Evolutionary conservation across 2,888 invertebrate genomes (phyloP), one percentile per base, ranked within the genome.

Genomic region (Andrena minutula): DNA sequence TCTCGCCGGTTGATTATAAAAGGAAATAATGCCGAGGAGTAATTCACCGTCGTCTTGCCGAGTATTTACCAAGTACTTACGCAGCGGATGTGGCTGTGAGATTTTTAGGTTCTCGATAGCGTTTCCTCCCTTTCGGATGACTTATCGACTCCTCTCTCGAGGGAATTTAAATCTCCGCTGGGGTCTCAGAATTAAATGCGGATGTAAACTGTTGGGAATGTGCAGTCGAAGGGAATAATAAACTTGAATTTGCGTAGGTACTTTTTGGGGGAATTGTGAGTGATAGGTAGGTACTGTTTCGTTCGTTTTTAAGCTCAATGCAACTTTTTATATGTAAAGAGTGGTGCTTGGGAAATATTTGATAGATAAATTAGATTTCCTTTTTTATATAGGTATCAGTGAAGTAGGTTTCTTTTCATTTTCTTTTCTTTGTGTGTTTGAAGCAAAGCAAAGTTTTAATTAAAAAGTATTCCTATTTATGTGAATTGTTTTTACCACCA

Each of bases 151-250:
- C 26, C 35, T 32, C n/a, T 32, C 30, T 2, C 10, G 26, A 12
- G 35, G 35, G 49, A 23, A 66, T 66, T 51, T 49, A 49, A 66
- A 51, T 51, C 51, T 49, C 51, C 5, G 66, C 4, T 30, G 30
- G 6, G n/a, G 35, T 35, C 35, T 61, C 4, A 23, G 35, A 10
- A 23, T 35, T 35, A 20, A 20, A 35, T 61, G 32, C 23, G 20
- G 28, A 0, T 4, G 56, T 26, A 56, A 23, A 20, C 23, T 16
- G 30, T 8, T 61, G 61, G 20, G 35, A 35, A 4, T 35, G 8
- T 32, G 8, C 32, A 35, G 6, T 61, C 8, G 20, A 2, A 5
- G 35, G 20, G 61, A 26, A 30, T 60, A 30, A 60, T 60, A 60
- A 60, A 60, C n/a, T 2, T 8, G 32, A 60, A 30, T n/a, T 16